Evolutionary conservation across 2,113 vertebrate species (phyloP).

Genomic region (Sus scrofa): DNA sequence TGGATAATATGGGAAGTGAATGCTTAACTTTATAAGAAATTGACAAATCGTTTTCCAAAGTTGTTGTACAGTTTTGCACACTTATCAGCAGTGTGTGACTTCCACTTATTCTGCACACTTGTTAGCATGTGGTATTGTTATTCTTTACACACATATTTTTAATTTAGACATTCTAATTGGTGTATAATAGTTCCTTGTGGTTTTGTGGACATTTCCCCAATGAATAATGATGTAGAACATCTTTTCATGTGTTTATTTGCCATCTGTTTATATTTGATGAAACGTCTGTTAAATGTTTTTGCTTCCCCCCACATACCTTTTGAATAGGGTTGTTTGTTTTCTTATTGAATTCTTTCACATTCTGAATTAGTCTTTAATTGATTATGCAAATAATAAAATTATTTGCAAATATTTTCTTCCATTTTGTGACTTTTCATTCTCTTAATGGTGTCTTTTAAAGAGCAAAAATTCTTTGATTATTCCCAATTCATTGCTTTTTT

Average conservation of each 20-base stretch:
- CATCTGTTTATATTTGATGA: not conserved
- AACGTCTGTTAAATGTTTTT: not conserved
- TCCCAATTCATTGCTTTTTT: not conserved
- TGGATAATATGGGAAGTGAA: not conserved
- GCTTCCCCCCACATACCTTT: not conserved
- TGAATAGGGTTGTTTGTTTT: not conserved
- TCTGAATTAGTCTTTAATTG: not conserved
- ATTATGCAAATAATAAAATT: not conserved
- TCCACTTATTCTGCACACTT: not conserved
- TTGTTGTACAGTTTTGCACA: not conserved
- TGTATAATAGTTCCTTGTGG: not conserved
- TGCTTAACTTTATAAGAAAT: not conserved
- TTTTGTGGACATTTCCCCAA: slow-evolving; percentile 18
- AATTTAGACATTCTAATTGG: not conserved
- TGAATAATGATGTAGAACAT: not conserved
- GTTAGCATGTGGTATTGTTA: not conserved
- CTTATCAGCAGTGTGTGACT: not conserved
- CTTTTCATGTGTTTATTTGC: not conserved
- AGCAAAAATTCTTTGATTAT: not conserved
- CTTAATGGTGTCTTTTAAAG: not conserved
- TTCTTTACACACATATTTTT: not conserved
- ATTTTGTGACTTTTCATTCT: slow-evolving; percentile 17
- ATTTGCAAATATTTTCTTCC: not conserved
- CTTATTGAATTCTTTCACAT: not conserved
- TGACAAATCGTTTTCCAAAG: not conserved